Evolutionary conservation across 2,113 vertebrate species (phyloP).

Genomic region (Percopsis transmontana): DNA sequence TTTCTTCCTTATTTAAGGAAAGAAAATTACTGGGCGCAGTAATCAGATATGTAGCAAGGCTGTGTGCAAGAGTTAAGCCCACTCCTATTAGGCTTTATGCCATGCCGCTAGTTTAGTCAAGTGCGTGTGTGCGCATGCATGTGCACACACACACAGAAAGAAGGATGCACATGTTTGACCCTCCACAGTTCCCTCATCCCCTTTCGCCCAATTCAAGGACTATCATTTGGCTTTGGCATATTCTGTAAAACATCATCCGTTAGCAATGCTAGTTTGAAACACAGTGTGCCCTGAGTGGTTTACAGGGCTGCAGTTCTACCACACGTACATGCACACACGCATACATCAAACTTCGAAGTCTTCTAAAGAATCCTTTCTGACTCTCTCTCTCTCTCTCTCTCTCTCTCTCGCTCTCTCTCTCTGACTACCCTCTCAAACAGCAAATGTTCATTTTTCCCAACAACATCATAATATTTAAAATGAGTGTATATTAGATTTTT

Average conservation of each 20-base stretch:
- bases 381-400: constrained; percentile 1
- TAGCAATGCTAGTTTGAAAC: constrained; percentile 68
- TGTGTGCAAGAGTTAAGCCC: constrained; percentile 81
- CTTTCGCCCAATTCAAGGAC: constrained; percentile 68
- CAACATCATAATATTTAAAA: constrained; percentile 50
- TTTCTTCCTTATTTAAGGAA: constrained; percentile 84
- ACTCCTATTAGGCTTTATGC: constrained; percentile 81
- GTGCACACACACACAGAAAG: constrained; percentile 32
- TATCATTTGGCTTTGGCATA: constrained; percentile 68
- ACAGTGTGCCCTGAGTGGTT: constrained; percentile 62
- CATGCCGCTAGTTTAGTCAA: constrained; percentile 65
- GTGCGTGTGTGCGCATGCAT: constrained; percentile 38
- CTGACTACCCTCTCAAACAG: background rate
- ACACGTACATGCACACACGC: background rate
- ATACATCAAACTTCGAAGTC: constrained; percentile 5
- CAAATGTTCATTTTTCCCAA: constrained; percentile 20
- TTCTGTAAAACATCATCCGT: constrained; percentile 66
- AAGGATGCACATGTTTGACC: constrained; percentile 67
- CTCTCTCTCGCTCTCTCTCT: constrained; percentile 4
- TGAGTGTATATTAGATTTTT: constrained; percentile 46
- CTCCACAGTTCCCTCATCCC: constrained; percentile 65
- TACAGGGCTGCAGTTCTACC: constrained; percentile 46
- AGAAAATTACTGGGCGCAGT: constrained; percentile 83
- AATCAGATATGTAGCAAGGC: constrained; percentile 83
- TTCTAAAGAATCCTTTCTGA: background rate